Evolutionary conservation across 2,888 invertebrate species (phyloP).

Genomic region (Dynastes maya): DNA sequence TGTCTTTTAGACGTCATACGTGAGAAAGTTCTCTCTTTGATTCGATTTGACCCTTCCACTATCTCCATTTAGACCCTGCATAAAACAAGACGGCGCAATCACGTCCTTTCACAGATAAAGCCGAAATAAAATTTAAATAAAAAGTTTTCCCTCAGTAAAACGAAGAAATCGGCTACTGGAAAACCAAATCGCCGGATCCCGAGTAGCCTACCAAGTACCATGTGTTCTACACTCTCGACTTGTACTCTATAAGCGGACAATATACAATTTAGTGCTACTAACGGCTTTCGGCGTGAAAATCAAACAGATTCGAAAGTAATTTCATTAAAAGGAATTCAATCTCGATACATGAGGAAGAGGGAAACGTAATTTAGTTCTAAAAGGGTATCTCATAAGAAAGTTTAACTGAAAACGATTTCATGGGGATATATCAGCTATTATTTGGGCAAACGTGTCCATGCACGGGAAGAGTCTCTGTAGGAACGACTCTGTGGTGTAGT

Average conservation of each 20-base stretch:
- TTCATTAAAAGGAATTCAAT: conserved; percentile 9
- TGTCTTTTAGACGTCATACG: conserved; percentile 12
- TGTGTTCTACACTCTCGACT: not conserved
- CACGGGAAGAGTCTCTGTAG: no score
- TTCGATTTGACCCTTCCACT: conserved; percentile 23
- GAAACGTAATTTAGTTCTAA: no score
- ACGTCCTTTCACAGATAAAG: conserved; percentile 42
- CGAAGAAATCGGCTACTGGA: conserved; percentile 16
- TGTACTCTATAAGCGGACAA: not conserved
- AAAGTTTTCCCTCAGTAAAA: conserved; percentile 32
- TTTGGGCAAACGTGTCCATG: no score
- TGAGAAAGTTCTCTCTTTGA: conserved; percentile 29
- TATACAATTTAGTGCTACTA: conserved; percentile 13
- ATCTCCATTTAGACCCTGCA: conserved; percentile 23
- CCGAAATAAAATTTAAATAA: conserved; percentile 44
- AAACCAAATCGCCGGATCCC: conserved; percentile 1
- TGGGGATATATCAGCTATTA: no score
- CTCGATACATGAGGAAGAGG: not conserved
- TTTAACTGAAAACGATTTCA: no score
- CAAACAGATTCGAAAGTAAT: conserved; percentile 17
- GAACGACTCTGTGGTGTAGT: no score
- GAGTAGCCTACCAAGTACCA: not conserved
- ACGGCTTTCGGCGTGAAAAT: not conserved
- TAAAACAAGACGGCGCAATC: conserved; percentile 43
- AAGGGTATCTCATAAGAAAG: no score